A percentile compares a stretch with the other conserved stretches of the same genome.
These are phyloP conservation scores for Silurus asotus DNA, from an alignment of 2,113 vertebrate genomes.

Conservation along the genomic window DNA sequence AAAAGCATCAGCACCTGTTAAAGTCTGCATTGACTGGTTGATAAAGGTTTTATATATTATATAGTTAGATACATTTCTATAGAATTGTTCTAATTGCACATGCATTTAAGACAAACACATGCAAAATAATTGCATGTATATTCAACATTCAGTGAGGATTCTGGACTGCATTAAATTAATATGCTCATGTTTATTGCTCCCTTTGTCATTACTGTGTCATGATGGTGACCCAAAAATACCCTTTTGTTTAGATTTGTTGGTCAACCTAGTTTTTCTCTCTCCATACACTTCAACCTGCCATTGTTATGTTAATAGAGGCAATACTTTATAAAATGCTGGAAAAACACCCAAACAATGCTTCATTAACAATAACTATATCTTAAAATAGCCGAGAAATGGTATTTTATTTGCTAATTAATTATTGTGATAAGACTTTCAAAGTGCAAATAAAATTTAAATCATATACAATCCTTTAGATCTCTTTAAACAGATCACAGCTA, in stretches of 20 bases:
- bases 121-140: not conserved
- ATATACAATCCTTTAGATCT: not conserved
- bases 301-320: slow-evolving; percentile 72
- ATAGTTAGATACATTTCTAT: too few relatives aligned
- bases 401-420: not conserved
- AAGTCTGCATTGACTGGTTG: not conserved
- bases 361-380: slow-evolving; percentile 7
- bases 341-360: slow-evolving; percentile 35
- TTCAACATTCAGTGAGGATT: slow-evolving; percentile 7
- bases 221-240: slow-evolving; percentile 70
- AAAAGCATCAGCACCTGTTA: not conserved
- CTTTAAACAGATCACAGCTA: not conserved
- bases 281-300: slow-evolving; percentile 66
- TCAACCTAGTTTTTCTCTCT: slow-evolving; percentile 76
- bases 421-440: not conserved
- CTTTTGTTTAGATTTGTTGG: slow-evolving; percentile 70
- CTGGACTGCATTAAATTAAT: slow-evolving; percentile 35
- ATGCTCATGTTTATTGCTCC: slow-evolving; percentile 43
- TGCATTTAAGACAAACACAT: not conserved
- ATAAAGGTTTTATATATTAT: not conserved
- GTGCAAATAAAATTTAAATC: not conserved
- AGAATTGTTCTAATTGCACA: not conserved
- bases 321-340: slow-evolving; percentile 35
- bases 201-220: slow-evolving; percentile 43
- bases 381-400: not conserved